These are phyloP conservation scores for Pampus argenteus DNA, from an alignment of 2,797 vertebrate genomes.

Conservation along the genomic window DNA sequence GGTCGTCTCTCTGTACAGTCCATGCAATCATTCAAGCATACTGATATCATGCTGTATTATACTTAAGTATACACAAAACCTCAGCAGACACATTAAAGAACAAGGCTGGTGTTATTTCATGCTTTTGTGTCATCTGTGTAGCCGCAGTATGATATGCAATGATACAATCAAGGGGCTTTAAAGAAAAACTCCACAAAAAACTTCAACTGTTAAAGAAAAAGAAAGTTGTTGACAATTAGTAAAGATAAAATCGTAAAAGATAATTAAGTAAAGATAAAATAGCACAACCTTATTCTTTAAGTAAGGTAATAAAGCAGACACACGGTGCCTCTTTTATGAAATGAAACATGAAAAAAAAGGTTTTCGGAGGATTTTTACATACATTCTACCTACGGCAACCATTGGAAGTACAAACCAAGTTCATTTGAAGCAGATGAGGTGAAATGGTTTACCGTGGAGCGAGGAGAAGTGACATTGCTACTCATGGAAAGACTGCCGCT, in stretches of 20 bases:
- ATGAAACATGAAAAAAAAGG: slow-evolving; percentile 8
- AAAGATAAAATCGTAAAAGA: slow-evolving; percentile 10
- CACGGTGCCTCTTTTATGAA: not conserved
- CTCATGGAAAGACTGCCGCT: slow-evolving; percentile 86
- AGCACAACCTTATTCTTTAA: slow-evolving; percentile 29
- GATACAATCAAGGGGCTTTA: no score
- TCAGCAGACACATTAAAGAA: slow-evolving; percentile 21
- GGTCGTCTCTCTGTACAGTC: not conserved
- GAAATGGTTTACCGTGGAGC: slow-evolving; percentile 90
- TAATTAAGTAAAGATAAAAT: slow-evolving; percentile 9
- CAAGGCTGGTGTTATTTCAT: slow-evolving; percentile 17
- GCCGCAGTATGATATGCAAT: not conserved
- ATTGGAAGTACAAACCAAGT: slow-evolving; percentile 5
- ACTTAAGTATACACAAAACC: slow-evolving; percentile 1
- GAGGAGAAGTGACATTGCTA: slow-evolving; percentile 88
- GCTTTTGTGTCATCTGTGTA: not conserved
- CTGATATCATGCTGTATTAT: slow-evolving; percentile 18
- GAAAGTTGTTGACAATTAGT: no score
- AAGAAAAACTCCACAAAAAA: no score
- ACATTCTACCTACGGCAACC: not conserved
- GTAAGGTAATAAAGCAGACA: not conserved
- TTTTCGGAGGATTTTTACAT: slow-evolving; percentile 3
- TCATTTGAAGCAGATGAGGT: slow-evolving; percentile 44
- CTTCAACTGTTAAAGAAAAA: no score
- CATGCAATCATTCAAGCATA: slow-evolving; percentile 47